A percentile compares a stretch with the other conserved stretches of the same genome.
Conservation (phyloP, 2,113 vertebrate species). For the Apistogramma diplotaenia region DNA sequence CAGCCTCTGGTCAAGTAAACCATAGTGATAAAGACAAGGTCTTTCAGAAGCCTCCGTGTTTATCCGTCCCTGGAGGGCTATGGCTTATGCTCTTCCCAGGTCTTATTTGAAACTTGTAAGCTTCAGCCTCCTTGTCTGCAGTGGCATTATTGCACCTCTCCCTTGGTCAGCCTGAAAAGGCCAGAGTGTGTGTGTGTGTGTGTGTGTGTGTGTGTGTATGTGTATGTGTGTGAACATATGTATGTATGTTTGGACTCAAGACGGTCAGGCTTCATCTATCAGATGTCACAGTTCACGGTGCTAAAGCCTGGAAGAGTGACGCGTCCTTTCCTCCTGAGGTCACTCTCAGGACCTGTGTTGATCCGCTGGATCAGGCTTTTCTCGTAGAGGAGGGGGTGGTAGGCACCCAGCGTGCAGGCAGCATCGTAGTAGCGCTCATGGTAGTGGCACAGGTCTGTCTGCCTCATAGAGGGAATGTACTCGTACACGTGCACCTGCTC, state of each 20-base stretch:
- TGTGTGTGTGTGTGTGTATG: not conserved
- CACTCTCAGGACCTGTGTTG: constrained; percentile 83
- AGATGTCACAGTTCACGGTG: constrained; percentile 81
- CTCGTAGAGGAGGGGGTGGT: constrained; percentile 94
- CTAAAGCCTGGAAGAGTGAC: constrained; percentile 89
- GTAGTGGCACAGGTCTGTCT: constrained; percentile 97
- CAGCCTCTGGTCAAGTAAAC: constrained; percentile 30
- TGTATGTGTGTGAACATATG: not conserved
- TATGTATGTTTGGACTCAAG: not conserved
- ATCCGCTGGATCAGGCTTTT: constrained; percentile 92
- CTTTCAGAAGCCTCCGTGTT: constrained; percentile 13
- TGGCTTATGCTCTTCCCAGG: constrained; percentile 61
- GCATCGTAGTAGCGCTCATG: constrained; percentile 92
- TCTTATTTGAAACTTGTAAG: constrained; percentile 47
- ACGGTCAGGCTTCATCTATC: constrained; percentile 38
- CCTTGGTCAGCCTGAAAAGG: constrained; percentile 41
- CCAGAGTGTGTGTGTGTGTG: constrained; percentile 12
- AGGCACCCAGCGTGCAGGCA: constrained; percentile 95
- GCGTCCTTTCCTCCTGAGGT: constrained; percentile 87
- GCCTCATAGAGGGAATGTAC: constrained; percentile 92
- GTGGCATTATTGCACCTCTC: constrained; percentile 71
- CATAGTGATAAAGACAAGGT: constrained; percentile 36
- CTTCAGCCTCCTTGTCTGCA: constrained; percentile 41
- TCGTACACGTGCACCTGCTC: constrained; percentile 92
- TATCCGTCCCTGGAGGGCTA: constrained; percentile 46